phyloP scores from a whole-genome alignment of 2,888 invertebrate genomes.

The Gastracanthus pulcherrimus region DNA sequence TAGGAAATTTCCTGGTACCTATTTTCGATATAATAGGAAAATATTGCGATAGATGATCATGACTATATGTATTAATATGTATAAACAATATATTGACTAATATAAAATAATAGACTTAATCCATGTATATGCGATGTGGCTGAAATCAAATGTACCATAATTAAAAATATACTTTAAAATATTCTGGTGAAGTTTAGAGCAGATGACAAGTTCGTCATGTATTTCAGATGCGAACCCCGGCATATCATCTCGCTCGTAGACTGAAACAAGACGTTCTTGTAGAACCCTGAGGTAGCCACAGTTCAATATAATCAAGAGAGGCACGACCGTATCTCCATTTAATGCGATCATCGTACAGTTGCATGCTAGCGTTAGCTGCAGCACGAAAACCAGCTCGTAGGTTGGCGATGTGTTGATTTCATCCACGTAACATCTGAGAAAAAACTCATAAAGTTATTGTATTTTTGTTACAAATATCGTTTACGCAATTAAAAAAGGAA shows the following conservation, averaged over 20 bases:
- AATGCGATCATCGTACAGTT: constrained; percentile 58
- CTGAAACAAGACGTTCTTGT: neutral
- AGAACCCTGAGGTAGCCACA: constrained; percentile 62
- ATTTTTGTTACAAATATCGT: too few relatives aligned
- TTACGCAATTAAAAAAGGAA: too few relatives aligned
- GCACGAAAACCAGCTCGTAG: constrained; percentile 59
- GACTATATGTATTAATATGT: too few relatives aligned
- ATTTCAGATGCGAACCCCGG: too few relatives aligned
- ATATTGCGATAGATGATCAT: too few relatives aligned
- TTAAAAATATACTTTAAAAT: constrained; percentile 4
- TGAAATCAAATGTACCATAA: too few relatives aligned
- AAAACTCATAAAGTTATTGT: neutral
- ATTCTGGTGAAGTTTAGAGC: neutral
- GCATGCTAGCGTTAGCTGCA: constrained; percentile 57
- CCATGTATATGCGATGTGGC: too few relatives aligned
- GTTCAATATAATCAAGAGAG: constrained; percentile 58
- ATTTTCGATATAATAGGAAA: too few relatives aligned
- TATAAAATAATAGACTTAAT: too few relatives aligned
- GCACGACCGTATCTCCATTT: constrained; percentile 60
- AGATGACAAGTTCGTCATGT: neutral
- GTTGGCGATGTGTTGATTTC: constrained; percentile 57
- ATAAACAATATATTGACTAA: too few relatives aligned
- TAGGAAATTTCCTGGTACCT: too few relatives aligned
- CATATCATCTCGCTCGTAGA: neutral
- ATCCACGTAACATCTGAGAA: constrained; percentile 41